Conservation (phyloP, 1,140 invertebrate genomes). For the Drosophila lacteicornis region DNA sequence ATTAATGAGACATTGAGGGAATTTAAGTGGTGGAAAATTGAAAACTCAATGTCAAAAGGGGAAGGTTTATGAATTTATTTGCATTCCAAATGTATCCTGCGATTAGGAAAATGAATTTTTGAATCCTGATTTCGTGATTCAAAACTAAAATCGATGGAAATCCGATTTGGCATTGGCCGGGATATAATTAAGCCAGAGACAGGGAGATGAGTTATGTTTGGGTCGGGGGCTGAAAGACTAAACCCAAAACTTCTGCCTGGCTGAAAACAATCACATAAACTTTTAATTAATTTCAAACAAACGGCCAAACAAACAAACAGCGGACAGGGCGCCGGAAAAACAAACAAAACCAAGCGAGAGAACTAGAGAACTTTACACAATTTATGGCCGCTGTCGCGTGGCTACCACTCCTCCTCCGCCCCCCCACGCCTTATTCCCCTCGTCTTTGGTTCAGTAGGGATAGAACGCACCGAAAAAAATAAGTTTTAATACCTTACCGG, state of each 20-base stretch:
- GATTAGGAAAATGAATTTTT: constrained; percentile 1
- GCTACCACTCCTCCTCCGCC: constrained; percentile 7
- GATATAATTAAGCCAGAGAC: constrained; percentile 7
- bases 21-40: constrained; percentile 24
- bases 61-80: constrained; percentile 12
- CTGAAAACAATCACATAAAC: constrained; percentile 76
- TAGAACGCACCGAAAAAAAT: neutral
- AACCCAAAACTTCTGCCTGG: constrained; percentile 50
- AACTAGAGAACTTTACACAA: constrained; percentile 60
- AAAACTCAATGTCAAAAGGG: neutral
- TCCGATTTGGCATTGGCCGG: constrained; percentile 19
- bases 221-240: neutral
- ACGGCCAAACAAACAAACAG: constrained; percentile 57
- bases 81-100: neutral
- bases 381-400: constrained; percentile 58
- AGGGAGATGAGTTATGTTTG: constrained; percentile 6
- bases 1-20: constrained; percentile 52
- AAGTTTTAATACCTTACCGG: too few relatives aligned
- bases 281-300: constrained; percentile 83
- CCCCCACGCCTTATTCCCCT: neutral
- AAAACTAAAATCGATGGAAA: constrained; percentile 19
- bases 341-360: constrained; percentile 45
- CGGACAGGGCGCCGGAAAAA: constrained; percentile 36
- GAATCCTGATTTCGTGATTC: too few relatives aligned
- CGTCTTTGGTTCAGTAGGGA: constrained; percentile 26